Evolutionary conservation across 2,888 invertebrate species (phyloP).

Genomic region (Melieria crassipennis): DNA sequence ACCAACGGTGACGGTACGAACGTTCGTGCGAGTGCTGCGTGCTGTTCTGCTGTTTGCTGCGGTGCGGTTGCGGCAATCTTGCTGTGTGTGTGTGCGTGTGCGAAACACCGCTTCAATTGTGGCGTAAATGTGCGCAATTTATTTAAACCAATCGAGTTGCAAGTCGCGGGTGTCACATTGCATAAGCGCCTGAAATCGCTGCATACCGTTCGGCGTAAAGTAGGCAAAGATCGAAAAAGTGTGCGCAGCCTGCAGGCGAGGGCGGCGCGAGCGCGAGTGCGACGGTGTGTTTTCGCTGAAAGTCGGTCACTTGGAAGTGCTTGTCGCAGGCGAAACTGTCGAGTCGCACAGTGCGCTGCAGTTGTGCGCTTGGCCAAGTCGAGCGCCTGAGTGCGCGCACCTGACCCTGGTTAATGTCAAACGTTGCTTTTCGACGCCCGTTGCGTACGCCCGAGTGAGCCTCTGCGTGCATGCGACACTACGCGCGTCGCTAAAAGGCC

Average conservation of each 20-base stretch:
- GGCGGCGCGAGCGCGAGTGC: too few species aligned
- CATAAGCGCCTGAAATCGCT: not conserved
- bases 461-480: not conserved
- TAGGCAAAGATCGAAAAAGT: not conserved
- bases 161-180: too few species aligned
- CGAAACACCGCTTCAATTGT: too few species aligned
- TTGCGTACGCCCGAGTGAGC: not conserved
- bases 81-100: too few species aligned
- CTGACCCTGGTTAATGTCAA: conserved; percentile 39
- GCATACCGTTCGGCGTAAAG: not conserved
- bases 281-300: conserved; percentile 12
- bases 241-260: too few species aligned
- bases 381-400: conserved; percentile 5
- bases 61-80: too few species aligned
- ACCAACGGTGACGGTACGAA: conserved; percentile 45
- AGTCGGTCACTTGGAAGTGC: conserved; percentile 31
- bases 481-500: not conserved
- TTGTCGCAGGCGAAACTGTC: conserved; percentile 7
- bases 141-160: too few species aligned
- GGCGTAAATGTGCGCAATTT: too few species aligned
- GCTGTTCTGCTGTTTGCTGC: too few species aligned
- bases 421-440: not conserved
- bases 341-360: not conserved
- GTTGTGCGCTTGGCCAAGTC: not conserved
- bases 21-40: too few species aligned